A percentile compares a stretch with the other conserved stretches of the same genome.
Conservation (phyloP, 1,140 invertebrate species). For the Mylabris phalerata region DNA sequence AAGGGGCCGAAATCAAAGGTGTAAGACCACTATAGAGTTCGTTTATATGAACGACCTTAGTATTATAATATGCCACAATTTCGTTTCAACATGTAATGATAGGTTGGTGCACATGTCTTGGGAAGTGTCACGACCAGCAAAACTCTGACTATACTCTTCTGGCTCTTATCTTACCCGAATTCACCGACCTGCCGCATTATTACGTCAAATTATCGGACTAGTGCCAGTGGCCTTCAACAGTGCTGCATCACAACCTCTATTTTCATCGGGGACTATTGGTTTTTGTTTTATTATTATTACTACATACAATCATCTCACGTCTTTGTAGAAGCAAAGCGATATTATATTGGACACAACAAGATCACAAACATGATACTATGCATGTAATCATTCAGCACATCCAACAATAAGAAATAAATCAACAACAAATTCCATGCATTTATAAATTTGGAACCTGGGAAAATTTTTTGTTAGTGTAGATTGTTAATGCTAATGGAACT, state of each 20-base stretch:
- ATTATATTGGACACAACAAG: too few species aligned
- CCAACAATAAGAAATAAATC: too few species aligned
- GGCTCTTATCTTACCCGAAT: slow-evolving; percentile 19
- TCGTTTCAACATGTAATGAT: slow-evolving; percentile 34
- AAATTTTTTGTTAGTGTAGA: too few species aligned
- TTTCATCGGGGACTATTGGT: slow-evolving; percentile 17
- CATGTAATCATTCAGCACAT: too few species aligned
- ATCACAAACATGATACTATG: too few species aligned
- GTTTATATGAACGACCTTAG: slow-evolving; percentile 21
- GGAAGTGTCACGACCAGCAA: slow-evolving; percentile 26
- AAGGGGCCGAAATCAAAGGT: slow-evolving; percentile 22
- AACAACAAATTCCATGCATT: too few species aligned
- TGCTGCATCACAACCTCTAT: slow-evolving; percentile 20
- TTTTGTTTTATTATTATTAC: slow-evolving; percentile 12
- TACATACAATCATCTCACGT: not conserved
- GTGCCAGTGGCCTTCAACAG: slow-evolving; percentile 20
- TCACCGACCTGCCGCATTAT: slow-evolving; percentile 23
- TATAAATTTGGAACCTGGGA: too few species aligned
- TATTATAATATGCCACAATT: slow-evolving; percentile 32
- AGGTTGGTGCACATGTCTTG: slow-evolving; percentile 28
- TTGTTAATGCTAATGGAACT: too few species aligned
- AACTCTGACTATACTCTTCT: slow-evolving; percentile 4
- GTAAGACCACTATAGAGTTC: slow-evolving; percentile 20
- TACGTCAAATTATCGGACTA: slow-evolving; percentile 24
- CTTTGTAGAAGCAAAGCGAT: too few species aligned